Base-by-base conservation (phyloP, 2,797 vertebrate species). In the Enteromius radiatus region DNA sequence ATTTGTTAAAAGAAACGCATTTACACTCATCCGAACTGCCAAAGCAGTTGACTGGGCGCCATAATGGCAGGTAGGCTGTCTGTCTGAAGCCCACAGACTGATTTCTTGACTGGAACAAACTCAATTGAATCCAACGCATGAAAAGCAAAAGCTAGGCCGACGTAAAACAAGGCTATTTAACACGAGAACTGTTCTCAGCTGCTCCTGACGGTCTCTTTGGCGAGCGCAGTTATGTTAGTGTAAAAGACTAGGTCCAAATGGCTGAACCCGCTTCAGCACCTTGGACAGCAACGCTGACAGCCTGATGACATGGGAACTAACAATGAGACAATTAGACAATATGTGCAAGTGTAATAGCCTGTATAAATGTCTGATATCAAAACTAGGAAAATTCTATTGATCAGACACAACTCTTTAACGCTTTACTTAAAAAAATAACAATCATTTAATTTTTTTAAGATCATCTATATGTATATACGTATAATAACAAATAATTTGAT, bases 201-300 rank as follows among this genome's bases (percentile, higher is more conserved):
- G 70, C 85, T 67, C 85, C n/a, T 82, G 23, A 59, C 36, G 82
- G 73, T 71, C 67, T 54, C 78, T 73, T 81, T 77, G 43, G 81
- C 71, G 73, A 67, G 45, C 45, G 15, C 61, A 81, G 61, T 52
- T 80, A 71, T 15, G 21, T 38, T 63, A 26, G 59, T 78, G 26
- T 81, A 65, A 78, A 77, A 45, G 73, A 59, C 54, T 10, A 9
- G 47, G n/a, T 78, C 59, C 68, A 78, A 85, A 65, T 61, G 17
- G 71, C 36, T 52, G 61, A 76, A 52, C 41, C 14, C 45, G 0
- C 41, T 93, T 93, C 93, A 93, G 94, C 63, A 94, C 93, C 93
- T 90, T 4, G 92, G 92, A 94, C 89, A 95, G 93, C 83, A 43
- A 38, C 84, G 4, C 67, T 75, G 81, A 69, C 28, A 23, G 69